A percentile compares a stretch with the other conserved stretches of the same genome.
These are phyloP conservation scores for Hylyphantes graminicola DNA, from an alignment of 1,140 invertebrate species.

Conservation along the genomic window DNA sequence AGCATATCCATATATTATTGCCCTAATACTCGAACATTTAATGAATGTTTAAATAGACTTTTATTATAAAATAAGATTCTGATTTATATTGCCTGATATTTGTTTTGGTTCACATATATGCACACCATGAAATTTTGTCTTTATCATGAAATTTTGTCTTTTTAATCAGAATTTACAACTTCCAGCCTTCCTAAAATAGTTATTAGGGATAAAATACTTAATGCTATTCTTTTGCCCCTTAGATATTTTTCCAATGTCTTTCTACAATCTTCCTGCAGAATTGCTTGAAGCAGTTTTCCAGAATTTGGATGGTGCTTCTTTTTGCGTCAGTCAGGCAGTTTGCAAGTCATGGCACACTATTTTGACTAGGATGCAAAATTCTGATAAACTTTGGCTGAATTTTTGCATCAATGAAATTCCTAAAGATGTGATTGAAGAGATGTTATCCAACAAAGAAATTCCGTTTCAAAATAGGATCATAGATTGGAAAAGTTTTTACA, in stretches of 20 bases:
- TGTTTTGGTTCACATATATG: too few relatives aligned
- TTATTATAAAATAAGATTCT: too few relatives aligned
- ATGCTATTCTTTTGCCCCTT: neutral
- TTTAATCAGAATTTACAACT: too few relatives aligned
- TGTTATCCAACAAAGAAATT: slow-evolving; percentile 16
- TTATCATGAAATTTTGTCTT: too few relatives aligned
- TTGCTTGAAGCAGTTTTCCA: slow-evolving; percentile 35
- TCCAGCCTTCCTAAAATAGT: too few relatives aligned
- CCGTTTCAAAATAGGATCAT: neutral
- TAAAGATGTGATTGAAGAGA: slow-evolving; percentile 15
- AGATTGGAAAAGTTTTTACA: slow-evolving; percentile 26
- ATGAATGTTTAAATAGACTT: too few relatives aligned
- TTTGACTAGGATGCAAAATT: neutral
- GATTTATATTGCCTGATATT: too few relatives aligned
- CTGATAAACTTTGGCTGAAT: slow-evolving; percentile 5
- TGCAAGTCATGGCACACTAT: slow-evolving; percentile 27
- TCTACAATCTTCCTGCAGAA: slow-evolving; percentile 19
- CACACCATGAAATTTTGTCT: too few relatives aligned
- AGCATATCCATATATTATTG: too few relatives aligned
- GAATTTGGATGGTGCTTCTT: slow-evolving; percentile 36
- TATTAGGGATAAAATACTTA: neutral
- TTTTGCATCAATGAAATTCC: slow-evolving; percentile 39
- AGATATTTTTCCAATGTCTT: slow-evolving; percentile 5
- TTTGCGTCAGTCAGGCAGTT: slow-evolving; percentile 16
- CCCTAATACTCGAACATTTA: too few relatives aligned